These are phyloP conservation scores for Teleogryllus oceanicus DNA, from an alignment of 2,888 invertebrate genomes.

Conservation along the genomic window DNA sequence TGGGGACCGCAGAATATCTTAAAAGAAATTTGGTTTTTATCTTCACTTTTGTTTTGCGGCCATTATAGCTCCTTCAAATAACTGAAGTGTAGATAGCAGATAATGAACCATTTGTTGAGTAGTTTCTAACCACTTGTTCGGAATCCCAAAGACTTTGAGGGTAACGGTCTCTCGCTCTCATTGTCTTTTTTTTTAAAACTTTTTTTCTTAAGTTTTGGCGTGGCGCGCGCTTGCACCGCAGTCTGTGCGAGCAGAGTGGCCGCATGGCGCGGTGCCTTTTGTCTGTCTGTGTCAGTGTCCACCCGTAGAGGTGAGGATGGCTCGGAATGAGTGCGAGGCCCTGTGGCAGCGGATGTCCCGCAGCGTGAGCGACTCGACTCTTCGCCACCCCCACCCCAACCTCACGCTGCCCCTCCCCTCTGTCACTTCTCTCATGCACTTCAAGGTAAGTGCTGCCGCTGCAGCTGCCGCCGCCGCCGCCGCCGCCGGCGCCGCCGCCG, in stretches of 20 bases:
- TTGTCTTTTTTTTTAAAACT: too few species aligned
- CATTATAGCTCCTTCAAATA: too few species aligned
- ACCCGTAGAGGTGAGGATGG: slow-evolving; percentile 29
- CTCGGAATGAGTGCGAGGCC: slow-evolving; percentile 25
- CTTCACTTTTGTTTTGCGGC: too few species aligned
- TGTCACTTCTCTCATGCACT: slow-evolving; percentile 46
- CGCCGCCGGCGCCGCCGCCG: background rate
- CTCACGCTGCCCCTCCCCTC: slow-evolving; percentile 46
- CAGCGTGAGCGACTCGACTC: slow-evolving; percentile 45
- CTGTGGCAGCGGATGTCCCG: slow-evolving; percentile 42
- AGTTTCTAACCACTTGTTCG: too few species aligned
- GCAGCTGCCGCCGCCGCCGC: background rate
- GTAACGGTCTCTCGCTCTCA: too few species aligned
- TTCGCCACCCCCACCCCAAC: slow-evolving; percentile 45
- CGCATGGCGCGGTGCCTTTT: background rate
- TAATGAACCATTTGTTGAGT: too few species aligned
- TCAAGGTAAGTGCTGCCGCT: slow-evolving; percentile 43
- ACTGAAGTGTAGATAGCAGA: too few species aligned
- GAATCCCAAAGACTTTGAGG: too few species aligned
- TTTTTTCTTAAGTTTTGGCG: too few species aligned
- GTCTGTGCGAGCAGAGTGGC: background rate
- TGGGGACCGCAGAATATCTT: too few species aligned
- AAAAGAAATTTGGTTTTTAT: too few species aligned
- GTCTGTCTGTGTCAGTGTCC: slow-evolving; percentile 27
- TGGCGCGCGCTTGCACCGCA: slow-evolving; percentile 23